Base-by-base conservation (phyloP, 1,140 invertebrate species). In the Diorhabda sublineata region DNA sequence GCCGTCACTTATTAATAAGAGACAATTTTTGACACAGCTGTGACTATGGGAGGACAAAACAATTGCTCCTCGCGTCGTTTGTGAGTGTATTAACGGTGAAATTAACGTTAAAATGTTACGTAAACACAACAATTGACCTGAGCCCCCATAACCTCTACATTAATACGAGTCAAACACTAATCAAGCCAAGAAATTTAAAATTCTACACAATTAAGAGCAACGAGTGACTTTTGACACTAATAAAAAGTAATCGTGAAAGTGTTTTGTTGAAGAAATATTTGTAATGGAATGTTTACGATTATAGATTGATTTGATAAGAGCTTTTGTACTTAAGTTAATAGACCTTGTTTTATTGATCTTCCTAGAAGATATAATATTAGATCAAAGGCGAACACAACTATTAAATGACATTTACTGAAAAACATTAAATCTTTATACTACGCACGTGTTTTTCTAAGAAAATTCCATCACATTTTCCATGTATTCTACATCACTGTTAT, bases 91-190 rank as follows among this genome's bases (percentile, higher is more conserved):
- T 58, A 69, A 71, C 75, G 73, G 71, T 69, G 66, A 69, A 60
- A 43, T 62, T 62, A 43, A 69, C 42, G 56, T 62, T 62, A 43
- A 67, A 7, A 70, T 74, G 71, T 76, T 76, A 76, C 75, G 73
- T 73, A 74, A 76, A 76, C 75, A 74, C 68, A 71, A 68, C 65
- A 74, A 74, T 76, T 76, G 73, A 76, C 71, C 70, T 71, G 61
- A 68, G 64, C 71, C 71, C 72, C 66, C 71, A 70, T 74, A 73
- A 73, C 75, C 71, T 73, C 52, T 76, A 67, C 71, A 76, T 76
- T 76, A 71, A 74, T 67, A 63, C 69, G 71, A 73, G 75, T 76
- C 71, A 76, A 76, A 76, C 73, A 72, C 47, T 61, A 60, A 70
- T 68, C 61, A 64, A 73, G 69, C 62, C 62, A 68, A 69, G 64